Conservation (phyloP, 2,113 vertebrate genomes). For the Xiphias gladius region DNA sequence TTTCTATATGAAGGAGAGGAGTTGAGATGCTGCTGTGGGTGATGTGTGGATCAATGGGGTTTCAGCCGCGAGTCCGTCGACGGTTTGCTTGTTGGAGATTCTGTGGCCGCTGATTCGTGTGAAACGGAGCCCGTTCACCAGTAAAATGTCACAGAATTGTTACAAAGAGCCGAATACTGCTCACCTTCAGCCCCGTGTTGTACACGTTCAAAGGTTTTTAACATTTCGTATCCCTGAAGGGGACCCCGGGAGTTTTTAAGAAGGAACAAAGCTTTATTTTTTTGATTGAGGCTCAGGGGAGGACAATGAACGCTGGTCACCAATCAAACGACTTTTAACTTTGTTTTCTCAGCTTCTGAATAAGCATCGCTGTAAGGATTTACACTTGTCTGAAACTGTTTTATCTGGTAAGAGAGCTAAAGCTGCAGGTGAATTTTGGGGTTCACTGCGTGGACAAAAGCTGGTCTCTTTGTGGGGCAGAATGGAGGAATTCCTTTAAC, state of each 20-base stretch:
- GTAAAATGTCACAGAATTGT: not conserved
- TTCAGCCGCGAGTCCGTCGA: not conserved
- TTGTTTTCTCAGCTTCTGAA: not conserved
- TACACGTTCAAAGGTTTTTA: conserved; percentile 32
- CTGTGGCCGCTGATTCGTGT: conserved; percentile 6
- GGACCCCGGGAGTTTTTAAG: conserved; percentile 8
- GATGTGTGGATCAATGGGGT: conserved; percentile 37
- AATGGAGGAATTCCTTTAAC: conserved; percentile 6
- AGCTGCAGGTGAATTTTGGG: not conserved
- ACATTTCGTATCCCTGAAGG: not conserved
- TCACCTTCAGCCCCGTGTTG: conserved; percentile 16
- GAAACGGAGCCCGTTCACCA: conserved; percentile 26
- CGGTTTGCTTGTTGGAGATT: conserved; percentile 16
- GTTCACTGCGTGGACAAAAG: not conserved
- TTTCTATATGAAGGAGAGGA: conserved; percentile 80
- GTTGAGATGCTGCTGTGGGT: conserved; percentile 63
- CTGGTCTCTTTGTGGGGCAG: not conserved
- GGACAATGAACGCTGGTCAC: not conserved
- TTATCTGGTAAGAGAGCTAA: not conserved
- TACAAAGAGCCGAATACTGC: not conserved
- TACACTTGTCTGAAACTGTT: not conserved
- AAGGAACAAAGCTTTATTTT: conserved; percentile 20
- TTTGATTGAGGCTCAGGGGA: conserved; percentile 8
- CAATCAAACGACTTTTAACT: not conserved
- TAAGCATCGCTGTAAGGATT: not conserved